These are phyloP conservation scores for Crotalus viridis DNA, from an alignment of 2,113 vertebrate species.

Conservation along the genomic window DNA sequence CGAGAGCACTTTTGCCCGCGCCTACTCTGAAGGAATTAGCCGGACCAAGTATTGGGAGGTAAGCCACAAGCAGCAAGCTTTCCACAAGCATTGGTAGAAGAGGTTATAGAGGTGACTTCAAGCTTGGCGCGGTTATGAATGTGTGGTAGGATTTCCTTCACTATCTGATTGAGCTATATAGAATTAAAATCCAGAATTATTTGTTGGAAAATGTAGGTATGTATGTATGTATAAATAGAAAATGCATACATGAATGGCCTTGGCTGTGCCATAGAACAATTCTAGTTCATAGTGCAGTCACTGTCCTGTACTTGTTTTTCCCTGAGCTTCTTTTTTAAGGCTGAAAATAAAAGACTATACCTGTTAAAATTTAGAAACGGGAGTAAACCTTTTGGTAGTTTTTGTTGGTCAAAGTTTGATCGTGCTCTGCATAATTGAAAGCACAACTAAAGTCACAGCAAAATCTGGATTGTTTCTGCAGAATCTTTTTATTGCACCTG, in stretches of 20 bases:
- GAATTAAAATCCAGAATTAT: not conserved
- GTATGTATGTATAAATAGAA: not conserved
- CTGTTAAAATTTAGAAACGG: not conserved
- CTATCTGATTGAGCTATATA: not conserved
- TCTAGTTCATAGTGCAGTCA: not conserved
- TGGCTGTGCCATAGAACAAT: not conserved
- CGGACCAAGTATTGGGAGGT: slow-evolving; percentile 98
- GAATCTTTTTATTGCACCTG: not conserved
- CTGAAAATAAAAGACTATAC: not conserved
- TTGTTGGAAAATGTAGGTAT: not conserved
- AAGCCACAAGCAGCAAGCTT: slow-evolving; percentile 18
- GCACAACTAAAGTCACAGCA: not conserved
- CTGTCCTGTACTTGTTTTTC: not conserved
- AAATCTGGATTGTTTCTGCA: not conserved
- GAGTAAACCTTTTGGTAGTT: not conserved
- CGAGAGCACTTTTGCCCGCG: slow-evolving; percentile 91
- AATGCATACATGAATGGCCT: too few species aligned
- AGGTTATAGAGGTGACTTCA: not conserved
- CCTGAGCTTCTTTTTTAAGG: not conserved
- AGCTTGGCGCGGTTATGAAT: not conserved
- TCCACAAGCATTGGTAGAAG: not conserved
- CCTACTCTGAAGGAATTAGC: slow-evolving; percentile 90
- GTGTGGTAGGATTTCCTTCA: not conserved
- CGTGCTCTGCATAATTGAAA: not conserved
- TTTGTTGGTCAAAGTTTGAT: not conserved